phyloP scores from a whole-genome alignment of 2,888 invertebrate species.

The Muscina levida region DNA sequence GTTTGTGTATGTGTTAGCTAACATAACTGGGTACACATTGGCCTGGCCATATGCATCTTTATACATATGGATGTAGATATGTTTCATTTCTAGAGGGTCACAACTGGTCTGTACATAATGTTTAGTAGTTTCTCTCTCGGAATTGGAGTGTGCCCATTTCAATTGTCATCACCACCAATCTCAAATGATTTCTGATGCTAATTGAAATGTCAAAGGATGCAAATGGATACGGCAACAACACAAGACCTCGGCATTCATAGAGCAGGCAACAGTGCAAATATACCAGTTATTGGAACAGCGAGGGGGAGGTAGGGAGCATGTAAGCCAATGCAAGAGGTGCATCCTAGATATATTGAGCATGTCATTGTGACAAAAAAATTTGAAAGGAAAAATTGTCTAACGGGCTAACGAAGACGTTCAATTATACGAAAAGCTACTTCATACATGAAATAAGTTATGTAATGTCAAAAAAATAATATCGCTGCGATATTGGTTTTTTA shows the following conservation, averaged over 20 bases:
- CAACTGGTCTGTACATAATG: slow-evolving; percentile 2
- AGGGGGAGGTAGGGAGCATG: no score
- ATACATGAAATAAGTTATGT: no score
- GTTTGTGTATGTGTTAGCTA: not conserved
- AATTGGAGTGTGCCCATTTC: slow-evolving; percentile 7
- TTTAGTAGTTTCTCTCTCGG: not conserved
- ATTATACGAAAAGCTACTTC: no score
- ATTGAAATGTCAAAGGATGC: slow-evolving; percentile 38
- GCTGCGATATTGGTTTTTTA: no score
- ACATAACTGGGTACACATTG: not conserved
- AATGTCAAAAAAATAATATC: no score
- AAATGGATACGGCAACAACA: not conserved
- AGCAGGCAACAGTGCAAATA: slow-evolving; percentile 3
- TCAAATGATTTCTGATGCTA: slow-evolving; percentile 29
- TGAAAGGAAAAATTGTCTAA: no score
- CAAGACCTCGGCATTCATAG: not conserved
- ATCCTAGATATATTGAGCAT: no score
- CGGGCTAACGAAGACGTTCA: no score
- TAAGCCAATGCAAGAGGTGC: not conserved
- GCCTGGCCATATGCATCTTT: no score
- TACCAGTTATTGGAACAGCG: no score
- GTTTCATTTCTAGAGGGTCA: not conserved
- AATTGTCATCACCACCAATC: slow-evolving; percentile 38
- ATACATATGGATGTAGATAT: not conserved
- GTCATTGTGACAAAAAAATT: no score